phyloP scores from a whole-genome alignment of 2,797 vertebrate genomes.

The Chrosomus eos region DNA sequence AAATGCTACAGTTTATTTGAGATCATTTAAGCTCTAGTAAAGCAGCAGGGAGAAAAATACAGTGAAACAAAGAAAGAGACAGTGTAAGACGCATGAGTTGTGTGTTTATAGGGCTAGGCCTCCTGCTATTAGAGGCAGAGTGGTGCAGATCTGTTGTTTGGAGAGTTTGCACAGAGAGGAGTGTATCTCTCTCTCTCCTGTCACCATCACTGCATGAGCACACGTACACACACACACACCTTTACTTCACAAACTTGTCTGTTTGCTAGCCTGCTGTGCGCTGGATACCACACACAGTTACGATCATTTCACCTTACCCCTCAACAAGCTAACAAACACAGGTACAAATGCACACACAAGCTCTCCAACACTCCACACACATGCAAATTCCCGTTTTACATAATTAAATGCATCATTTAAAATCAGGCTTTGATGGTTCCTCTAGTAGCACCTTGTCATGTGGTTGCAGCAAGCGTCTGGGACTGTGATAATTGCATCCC shows the following conservation, averaged over 20 bases:
- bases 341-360: constrained; percentile 35
- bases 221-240: constrained; percentile 44
- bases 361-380: constrained; percentile 13
- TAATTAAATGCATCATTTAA: constrained; percentile 77
- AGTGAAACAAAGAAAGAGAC: constrained; percentile 15
- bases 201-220: constrained; percentile 73
- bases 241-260: constrained; percentile 19
- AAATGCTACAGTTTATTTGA: constrained; percentile 32
- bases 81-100: constrained; percentile 34
- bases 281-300: constrained; percentile 28
- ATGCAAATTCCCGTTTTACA: constrained; percentile 59
- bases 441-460: constrained; percentile 74
- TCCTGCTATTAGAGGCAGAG: constrained; percentile 69
- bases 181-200: constrained; percentile 67
- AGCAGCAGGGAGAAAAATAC: constrained; percentile 11
- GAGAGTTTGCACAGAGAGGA: constrained; percentile 62
- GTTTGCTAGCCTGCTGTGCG: constrained; percentile 31
- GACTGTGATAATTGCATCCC: constrained; percentile 78
- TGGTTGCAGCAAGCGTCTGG: constrained; percentile 65
- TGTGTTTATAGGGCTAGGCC: constrained; percentile 50
- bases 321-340: constrained; percentile 32
- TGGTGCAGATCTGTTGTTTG: constrained; percentile 70
- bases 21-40: constrained; percentile 37
- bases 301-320: constrained; percentile 28
- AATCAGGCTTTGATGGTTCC: constrained; percentile 78